These are phyloP conservation scores for Actinia equina DNA, from an alignment of 64 coral and sea anemone species.

Conservation along the genomic window DNA sequence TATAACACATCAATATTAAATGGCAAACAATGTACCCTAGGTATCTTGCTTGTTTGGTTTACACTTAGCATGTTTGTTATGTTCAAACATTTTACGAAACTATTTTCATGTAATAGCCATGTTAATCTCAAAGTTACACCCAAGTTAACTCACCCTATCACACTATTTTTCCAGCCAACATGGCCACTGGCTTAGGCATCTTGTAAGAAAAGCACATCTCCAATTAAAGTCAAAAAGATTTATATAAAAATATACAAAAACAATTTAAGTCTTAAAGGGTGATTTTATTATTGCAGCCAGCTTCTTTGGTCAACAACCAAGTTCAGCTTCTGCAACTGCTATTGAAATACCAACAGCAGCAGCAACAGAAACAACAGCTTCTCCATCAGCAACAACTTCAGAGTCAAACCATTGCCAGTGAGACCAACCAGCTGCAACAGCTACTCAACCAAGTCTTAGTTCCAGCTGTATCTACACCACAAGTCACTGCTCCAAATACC, in stretches of 20 bases:
- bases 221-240: no score
- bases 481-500: not conserved
- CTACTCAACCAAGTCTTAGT: slow-evolving; percentile 26
- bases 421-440: slow-evolving; percentile 54
- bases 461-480: not conserved
- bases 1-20: not conserved
- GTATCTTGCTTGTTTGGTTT: no score
- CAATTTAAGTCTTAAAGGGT: not conserved
- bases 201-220: no score
- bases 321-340: slow-evolving; percentile 9
- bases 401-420: slow-evolving; percentile 37
- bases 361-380: slow-evolving; percentile 41
- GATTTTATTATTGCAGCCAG: slow-evolving; percentile 10
- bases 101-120: no score
- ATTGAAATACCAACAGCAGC: slow-evolving; percentile 45
- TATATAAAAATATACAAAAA: not conserved
- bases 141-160: no score
- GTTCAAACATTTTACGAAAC: no score
- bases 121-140: no score
- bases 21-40: no score
- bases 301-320: slow-evolving; percentile 9
- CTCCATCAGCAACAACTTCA: slow-evolving; percentile 48
- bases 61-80: no score
- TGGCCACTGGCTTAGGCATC: no score
- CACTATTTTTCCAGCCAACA: no score